Conservation (phyloP, 2,797 vertebrate species). For the Kryptopterus vitreolus region DNA sequence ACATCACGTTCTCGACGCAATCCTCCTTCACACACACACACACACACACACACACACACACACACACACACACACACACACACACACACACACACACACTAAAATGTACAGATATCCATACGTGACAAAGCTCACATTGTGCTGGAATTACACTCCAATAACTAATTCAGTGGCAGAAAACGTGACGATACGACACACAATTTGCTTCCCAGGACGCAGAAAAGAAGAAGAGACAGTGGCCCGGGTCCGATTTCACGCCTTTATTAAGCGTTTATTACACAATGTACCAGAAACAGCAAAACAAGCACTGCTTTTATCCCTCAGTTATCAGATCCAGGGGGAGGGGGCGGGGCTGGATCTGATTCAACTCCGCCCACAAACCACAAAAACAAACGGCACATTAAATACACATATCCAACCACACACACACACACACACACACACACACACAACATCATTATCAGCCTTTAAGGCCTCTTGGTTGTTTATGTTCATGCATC, state of each 20-base stretch:
- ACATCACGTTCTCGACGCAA: background rate
- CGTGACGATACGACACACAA: background rate
- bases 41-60: too few relatives aligned
- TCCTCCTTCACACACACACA: too few relatives aligned
- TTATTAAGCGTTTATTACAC: background rate
- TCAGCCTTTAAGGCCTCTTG: too few relatives aligned
- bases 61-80: too few relatives aligned
- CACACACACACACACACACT: too few relatives aligned
- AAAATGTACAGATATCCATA: conserved; percentile 49
- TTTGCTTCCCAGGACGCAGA: background rate
- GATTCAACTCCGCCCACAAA: background rate
- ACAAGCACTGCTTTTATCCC: background rate
- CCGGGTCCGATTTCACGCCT: background rate
- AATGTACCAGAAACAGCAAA: background rate
- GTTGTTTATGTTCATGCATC: too few relatives aligned
- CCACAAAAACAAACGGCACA: background rate
- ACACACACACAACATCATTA: background rate
- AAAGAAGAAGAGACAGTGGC: background rate
- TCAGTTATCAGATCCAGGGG: background rate
- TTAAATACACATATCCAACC: background rate
- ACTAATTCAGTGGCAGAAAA: background rate
- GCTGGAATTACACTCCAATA: background rate
- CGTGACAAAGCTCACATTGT: background rate
- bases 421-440: background rate
- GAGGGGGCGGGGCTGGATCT: background rate